These are phyloP conservation scores for Wiebesia pumilae DNA, from an alignment of 1,140 invertebrate species.

Conservation along the genomic window DNA sequence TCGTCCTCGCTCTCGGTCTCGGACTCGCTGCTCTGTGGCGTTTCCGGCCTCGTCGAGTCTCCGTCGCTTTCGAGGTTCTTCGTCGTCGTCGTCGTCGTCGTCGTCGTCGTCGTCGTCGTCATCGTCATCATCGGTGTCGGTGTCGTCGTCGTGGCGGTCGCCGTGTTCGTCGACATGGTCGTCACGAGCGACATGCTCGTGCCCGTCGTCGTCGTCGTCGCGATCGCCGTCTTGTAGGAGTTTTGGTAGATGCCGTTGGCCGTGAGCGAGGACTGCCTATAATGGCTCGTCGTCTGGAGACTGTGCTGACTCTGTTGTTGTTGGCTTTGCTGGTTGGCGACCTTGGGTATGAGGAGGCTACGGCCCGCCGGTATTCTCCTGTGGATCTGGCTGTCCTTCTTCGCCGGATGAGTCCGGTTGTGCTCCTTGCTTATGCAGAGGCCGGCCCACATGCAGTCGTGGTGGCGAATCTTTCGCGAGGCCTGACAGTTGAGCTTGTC, in stretches of 20 bases:
- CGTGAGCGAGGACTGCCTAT: conserved; percentile 51
- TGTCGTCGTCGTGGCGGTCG: neutral
- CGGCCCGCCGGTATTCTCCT: conserved; percentile 63
- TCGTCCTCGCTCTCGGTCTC: conserved; percentile 58
- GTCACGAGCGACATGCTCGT: no score
- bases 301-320: neutral
- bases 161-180: no score
- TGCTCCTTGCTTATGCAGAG: conserved; percentile 76
- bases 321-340: conserved; percentile 14
- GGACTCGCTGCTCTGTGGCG: conserved; percentile 68
- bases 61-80: conserved; percentile 64
- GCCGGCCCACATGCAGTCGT: conserved; percentile 83
- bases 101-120: neutral
- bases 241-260: neutral
- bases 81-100: conserved; percentile 43
- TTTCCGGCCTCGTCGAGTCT: conserved; percentile 69
- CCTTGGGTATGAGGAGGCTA: conserved; percentile 66
- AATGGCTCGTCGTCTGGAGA: conserved; percentile 26
- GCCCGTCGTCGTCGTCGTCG: no score
- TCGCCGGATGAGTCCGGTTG: conserved; percentile 63
- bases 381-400: conserved; percentile 58
- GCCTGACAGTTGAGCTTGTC: conserved; percentile 55
- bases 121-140: neutral
- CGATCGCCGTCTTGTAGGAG: neutral
- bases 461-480: conserved; percentile 72